Evolutionary conservation across 2,113 vertebrate species (phyloP), one percentile per base, ranked within the genome.

Genomic region (Gobiocypris rarus): DNA sequence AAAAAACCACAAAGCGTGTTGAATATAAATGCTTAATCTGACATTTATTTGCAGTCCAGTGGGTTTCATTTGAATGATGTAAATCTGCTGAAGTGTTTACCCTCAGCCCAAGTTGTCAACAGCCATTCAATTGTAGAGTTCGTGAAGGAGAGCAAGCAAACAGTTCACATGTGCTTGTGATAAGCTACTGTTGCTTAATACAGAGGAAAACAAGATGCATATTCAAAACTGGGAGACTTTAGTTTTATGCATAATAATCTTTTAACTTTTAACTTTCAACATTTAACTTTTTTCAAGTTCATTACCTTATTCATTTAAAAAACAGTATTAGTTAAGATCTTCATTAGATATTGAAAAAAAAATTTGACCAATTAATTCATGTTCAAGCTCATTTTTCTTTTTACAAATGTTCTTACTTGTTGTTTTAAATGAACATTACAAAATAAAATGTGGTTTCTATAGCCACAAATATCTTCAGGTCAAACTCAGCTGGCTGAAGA

Each of bases 11-110:
- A 70, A 75, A 83, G 88, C 65, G 19, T 83, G 85, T 71, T 41
- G 74, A 86, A 87, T 88, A 87, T 84, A 77, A 87, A 88, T 90
- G 87, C 85, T 87, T 88, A 87, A 89, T 87, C 82, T 87, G 79
- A 88, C 84, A 71, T 84, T 83, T 83, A 86, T 87, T 87, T 87
- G 79, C 87, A 86, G 86, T 83, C 85, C 63, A 58, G 82, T 88
- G 77, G 56, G 84, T 88, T 87, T 89, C 73, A 83, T 87, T 85
- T 86, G 80, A 84, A 83, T 81, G 83, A 88, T 87, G 86, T 85
- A 88, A 88, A 86, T 89, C 70, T 83, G 65, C 75, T 41, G 74
- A 86, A 86, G 85, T 82, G 34, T 87, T 86, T 86, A 83, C 80
- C 48, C 52, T 56, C 70, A 76, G 81, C 63, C 83, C 70, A 56